These are phyloP conservation scores for Leptodactylus fallax DNA, from an alignment of 2,797 vertebrate genomes.

Conservation along the genomic window DNA sequence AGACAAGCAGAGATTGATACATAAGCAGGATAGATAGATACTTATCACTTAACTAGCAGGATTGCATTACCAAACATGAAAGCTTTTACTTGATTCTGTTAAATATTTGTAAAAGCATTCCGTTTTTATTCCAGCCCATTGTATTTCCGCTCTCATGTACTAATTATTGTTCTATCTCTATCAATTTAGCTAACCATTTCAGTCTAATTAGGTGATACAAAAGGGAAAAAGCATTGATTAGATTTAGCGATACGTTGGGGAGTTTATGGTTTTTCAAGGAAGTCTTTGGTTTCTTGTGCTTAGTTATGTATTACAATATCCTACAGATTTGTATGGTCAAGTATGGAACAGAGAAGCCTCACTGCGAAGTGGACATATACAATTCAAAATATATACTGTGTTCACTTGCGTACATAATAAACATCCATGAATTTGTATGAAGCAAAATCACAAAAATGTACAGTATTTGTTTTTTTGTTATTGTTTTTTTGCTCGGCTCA, in stretches of 20 bases:
- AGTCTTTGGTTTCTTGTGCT: neutral
- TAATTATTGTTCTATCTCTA: conserved; percentile 52
- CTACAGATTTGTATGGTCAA: neutral
- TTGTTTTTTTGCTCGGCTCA: too few relatives aligned
- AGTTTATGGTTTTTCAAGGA: conserved; percentile 8
- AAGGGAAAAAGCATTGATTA: conserved; percentile 49
- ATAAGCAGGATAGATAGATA: neutral
- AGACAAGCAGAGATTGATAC: conserved; percentile 1
- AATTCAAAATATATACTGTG: neutral
- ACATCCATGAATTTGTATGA: too few relatives aligned
- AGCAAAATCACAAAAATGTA: too few relatives aligned
- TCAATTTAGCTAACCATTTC: conserved; percentile 42
- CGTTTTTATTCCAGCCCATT: conserved; percentile 1
- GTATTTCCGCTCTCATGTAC: conserved; percentile 33
- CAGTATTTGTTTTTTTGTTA: too few relatives aligned
- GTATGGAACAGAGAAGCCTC: neutral
- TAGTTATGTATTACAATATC: neutral
- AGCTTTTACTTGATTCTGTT: neutral
- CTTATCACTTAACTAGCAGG: conserved; percentile 39
- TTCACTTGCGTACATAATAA: too few relatives aligned
- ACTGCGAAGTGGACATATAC: too few relatives aligned
- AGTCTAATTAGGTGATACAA: conserved; percentile 40
- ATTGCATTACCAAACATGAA: conserved; percentile 25
- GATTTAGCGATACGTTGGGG: conserved; percentile 12
- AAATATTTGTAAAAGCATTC: conserved; percentile 30